These are phyloP conservation scores for Chaetops frenatus DNA, from an alignment of 2,113 vertebrate species.

Conservation along the genomic window DNA sequence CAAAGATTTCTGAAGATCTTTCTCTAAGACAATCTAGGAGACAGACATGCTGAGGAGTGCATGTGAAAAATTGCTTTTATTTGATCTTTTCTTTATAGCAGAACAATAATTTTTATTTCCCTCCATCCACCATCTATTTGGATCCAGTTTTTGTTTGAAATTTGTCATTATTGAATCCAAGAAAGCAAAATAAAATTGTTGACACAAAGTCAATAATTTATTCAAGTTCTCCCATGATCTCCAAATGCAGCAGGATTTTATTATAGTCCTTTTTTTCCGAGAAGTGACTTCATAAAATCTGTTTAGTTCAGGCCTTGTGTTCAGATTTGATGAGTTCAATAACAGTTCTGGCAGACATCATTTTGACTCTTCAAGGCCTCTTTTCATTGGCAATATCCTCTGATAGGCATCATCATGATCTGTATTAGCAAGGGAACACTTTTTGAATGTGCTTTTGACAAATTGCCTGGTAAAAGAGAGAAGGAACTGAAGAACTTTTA, in stretches of 20 bases:
- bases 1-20: not conserved
- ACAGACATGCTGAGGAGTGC: not conserved
- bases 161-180: not conserved
- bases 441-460: not conserved
- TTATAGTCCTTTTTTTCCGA: not conserved
- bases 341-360: not conserved
- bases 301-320: not conserved
- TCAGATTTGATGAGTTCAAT: not conserved
- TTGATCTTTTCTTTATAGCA: not conserved
- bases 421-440: not conserved
- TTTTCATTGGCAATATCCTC: not conserved
- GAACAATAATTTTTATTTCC: not conserved
- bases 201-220: conserved; percentile 27
- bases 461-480: not conserved
- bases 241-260: not conserved
- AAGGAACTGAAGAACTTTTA: not conserved
- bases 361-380: not conserved
- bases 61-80: not conserved
- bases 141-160: not conserved
- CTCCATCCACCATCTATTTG: not conserved
- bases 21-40: not conserved
- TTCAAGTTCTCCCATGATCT: not conserved
- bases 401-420: not conserved
- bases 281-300: not conserved
- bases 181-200: not conserved